Conservation (phyloP, 1,140 invertebrate species). For the Mylabris phalerata region DNA sequence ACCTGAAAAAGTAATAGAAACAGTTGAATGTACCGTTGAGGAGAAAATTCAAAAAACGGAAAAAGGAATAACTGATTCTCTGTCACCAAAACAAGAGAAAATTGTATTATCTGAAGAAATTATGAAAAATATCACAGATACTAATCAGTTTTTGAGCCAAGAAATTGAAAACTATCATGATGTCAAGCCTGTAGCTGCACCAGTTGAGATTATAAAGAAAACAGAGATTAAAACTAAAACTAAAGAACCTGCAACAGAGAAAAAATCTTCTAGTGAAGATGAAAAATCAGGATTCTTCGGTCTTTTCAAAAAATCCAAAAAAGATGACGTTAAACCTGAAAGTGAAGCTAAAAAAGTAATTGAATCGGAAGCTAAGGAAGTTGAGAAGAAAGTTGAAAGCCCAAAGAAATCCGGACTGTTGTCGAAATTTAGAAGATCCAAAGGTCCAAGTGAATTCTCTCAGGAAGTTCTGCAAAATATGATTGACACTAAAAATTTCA, state of each 20-base stretch:
- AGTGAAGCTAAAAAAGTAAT: not conserved
- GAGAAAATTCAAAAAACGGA: too few species aligned
- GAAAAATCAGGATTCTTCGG: not conserved
- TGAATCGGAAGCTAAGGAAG: not conserved
- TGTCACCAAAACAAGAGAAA: not conserved
- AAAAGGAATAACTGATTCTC: too few species aligned
- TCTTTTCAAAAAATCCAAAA: not conserved
- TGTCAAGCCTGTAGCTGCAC: not conserved
- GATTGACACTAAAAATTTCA: slow-evolving; percentile 26
- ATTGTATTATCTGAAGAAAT: slow-evolving; percentile 4
- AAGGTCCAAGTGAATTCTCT: slow-evolving; percentile 2
- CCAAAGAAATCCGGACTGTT: slow-evolving; percentile 2
- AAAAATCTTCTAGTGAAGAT: not conserved
- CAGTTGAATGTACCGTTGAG: too few species aligned
- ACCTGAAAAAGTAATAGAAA: too few species aligned
- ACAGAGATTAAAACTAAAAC: not conserved
- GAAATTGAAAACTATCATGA: slow-evolving; percentile 16
- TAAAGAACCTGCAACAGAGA: not conserved
- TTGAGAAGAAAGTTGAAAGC: not conserved
- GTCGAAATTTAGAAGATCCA: slow-evolving; percentile 5
- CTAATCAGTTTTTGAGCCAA: slow-evolving; percentile 2
- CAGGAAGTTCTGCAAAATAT: slow-evolving; percentile 22
- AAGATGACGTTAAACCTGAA: not conserved
- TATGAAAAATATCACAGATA: slow-evolving; percentile 10
- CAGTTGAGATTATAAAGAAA: not conserved